Evolutionary conservation across 2,797 vertebrate species (phyloP).

Genomic region (Chrosomus eos): DNA sequence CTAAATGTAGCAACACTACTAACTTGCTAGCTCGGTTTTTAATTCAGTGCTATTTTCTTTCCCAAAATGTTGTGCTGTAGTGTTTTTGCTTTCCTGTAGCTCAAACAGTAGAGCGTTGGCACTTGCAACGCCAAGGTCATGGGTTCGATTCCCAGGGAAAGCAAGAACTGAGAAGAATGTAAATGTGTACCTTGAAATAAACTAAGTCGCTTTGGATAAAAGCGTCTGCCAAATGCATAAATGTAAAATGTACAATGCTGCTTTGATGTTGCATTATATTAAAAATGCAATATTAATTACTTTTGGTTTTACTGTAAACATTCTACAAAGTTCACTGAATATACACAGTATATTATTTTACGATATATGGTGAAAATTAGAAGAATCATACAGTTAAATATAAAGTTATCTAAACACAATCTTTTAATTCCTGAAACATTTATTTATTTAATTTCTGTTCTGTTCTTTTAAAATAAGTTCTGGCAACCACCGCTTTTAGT

Average conservation of each 20-base stretch:
- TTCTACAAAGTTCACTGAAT: background rate
- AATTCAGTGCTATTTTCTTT: background rate
- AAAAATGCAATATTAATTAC: background rate
- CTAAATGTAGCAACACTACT: background rate
- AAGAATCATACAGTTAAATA: background rate
- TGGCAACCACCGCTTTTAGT: background rate
- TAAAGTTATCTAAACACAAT: background rate
- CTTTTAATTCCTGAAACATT: background rate
- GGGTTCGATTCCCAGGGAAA: too few relatives aligned
- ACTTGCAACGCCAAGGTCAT: too few relatives aligned
- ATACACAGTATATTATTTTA: background rate
- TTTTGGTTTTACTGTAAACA: background rate
- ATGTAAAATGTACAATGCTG: background rate
- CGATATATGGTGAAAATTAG: background rate
- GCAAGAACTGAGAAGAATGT: too few relatives aligned
- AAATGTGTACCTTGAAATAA: too few relatives aligned
- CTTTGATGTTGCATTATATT: background rate
- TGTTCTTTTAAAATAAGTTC: background rate
- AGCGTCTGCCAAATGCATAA: too few relatives aligned
- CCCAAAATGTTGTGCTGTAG: background rate
- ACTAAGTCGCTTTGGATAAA: too few relatives aligned
- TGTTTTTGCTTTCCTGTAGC: background rate
- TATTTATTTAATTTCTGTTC: background rate
- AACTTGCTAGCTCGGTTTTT: background rate
- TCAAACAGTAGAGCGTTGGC: too few relatives aligned